These are phyloP conservation scores for Cephalopterus ornatus DNA, from an alignment of 2,113 vertebrate genomes.

Conservation along the genomic window DNA sequence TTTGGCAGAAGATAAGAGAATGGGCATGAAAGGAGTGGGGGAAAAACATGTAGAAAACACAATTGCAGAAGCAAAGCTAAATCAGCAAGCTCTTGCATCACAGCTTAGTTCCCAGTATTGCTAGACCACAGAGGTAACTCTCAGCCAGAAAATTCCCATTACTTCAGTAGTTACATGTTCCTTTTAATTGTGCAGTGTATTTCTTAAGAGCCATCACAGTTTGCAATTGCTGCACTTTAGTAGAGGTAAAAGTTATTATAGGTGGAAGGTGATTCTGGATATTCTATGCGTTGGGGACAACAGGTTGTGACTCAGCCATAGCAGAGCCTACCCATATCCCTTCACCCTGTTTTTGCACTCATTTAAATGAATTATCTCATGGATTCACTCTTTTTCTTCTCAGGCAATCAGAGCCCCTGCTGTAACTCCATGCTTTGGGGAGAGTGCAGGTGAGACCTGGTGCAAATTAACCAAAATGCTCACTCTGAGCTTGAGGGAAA, in stretches of 20 bases:
- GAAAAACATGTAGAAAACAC: neutral
- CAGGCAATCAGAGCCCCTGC: neutral
- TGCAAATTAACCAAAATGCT: neutral
- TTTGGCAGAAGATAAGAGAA: neutral
- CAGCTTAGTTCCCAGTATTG: neutral
- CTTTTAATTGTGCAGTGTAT: neutral
- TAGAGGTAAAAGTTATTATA: neutral
- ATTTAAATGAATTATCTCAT: neutral
- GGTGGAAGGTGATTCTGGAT: neutral
- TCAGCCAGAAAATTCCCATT: neutral
- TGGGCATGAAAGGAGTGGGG: neutral
- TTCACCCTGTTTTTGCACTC: neutral
- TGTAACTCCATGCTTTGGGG: neutral
- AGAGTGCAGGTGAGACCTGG: neutral
- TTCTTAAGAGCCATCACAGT: neutral
- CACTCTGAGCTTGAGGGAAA: neutral
- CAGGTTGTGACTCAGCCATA: neutral
- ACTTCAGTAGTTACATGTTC: neutral
- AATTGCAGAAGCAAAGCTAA: neutral
- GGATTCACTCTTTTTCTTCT: neutral
- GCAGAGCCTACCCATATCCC: neutral
- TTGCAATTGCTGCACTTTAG: neutral
- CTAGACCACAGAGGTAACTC: neutral
- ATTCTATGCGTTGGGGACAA: neutral
- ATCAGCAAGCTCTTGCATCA: neutral